Base-by-base conservation (phyloP, 2,113 vertebrate species). In the Artemisiospiza belli region DNA sequence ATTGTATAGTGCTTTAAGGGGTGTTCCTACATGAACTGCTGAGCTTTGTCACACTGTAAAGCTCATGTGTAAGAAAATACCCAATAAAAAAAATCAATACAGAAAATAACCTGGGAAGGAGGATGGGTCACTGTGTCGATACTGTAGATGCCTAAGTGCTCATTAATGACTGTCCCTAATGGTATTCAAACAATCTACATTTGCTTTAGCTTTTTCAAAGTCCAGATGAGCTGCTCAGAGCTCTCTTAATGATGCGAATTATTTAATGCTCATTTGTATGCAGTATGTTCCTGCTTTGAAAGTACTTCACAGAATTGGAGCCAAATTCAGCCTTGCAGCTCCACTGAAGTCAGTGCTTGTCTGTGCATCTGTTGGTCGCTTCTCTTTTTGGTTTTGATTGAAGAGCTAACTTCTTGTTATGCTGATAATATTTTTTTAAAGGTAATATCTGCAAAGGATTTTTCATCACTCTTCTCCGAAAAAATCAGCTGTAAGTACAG, bases 211-310 rank as follows among this genome's bases (percentile, higher is more conserved):
- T 92, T 88, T 95, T 83, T 92, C 85, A 46, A 67, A 88, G 93
- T 93, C 90, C 92, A 90, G 88, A 96, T 90, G 92, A 97, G 94
- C 92, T 67, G 79, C 93, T 94, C 18, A 19, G 95, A 92, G 92
- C 79, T 92, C 81, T 85, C 59, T 85, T 92, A 96, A 96, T 92
- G 92, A 92, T 93, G 87, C 15, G 0, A 92, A 92, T 97, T 94
- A 94, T 95, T 96, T 96, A 95, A 92, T 33, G 12, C 95, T 96
- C 85, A 96, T 97, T 96, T 96, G 94, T 95, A 96, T 96, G 92
- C 94, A 92, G 82, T 68, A 41, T 75, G 94, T 59, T 95, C 90
- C 88, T 93, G 76, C 95, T 81, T 66, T 86, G 72, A 87, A 92
- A 96, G 82, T 72, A 27, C 96, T 95, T 83, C 55, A 86, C 57